Evolutionary conservation across 2,888 invertebrate species (phyloP).

Genomic region (Barypeithes pellucidus): DNA sequence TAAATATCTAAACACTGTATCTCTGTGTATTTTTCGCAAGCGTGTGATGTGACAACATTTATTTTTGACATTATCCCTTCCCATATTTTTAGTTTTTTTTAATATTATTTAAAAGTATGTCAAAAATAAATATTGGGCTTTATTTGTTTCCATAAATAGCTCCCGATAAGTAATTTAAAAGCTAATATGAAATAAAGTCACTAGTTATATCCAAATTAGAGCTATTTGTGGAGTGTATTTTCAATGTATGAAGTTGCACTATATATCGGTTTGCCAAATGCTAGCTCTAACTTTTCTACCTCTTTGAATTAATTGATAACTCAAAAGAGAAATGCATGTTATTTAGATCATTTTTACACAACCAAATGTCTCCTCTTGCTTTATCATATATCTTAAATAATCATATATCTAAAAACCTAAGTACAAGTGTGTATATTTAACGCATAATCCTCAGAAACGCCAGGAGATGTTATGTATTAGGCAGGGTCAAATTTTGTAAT

Average conservation of each 20-base stretch:
- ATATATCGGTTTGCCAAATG: slow-evolving; percentile 64
- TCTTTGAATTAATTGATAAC: slow-evolving; percentile 66
- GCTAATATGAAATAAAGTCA: not conserved
- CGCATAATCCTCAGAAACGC: not conserved
- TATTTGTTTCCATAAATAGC: slow-evolving; percentile 55
- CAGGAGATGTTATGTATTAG: not conserved
- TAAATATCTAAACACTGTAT: slow-evolving; percentile 34
- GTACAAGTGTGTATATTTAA: not conserved
- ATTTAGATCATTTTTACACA: not conserved
- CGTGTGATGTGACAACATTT: slow-evolving; percentile 64
- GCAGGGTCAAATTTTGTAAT: no score
- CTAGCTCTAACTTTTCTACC: slow-evolving; percentile 65
- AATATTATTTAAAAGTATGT: slow-evolving; percentile 15
- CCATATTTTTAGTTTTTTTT: not conserved
- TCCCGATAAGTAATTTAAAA: no score
- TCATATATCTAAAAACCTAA: no score
- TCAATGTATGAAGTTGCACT: slow-evolving; percentile 68
- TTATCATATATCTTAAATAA: no score
- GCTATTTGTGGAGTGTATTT: slow-evolving; percentile 61
- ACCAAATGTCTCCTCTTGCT: no score
- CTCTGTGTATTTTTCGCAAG: slow-evolving; percentile 59
- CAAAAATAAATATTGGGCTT: slow-evolving; percentile 49
- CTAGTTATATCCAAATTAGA: not conserved
- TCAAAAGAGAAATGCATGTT: slow-evolving; percentile 53
- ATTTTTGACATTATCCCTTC: slow-evolving; percentile 48